These are phyloP conservation scores for Engystomops pustulosus DNA, from an alignment of 2,113 vertebrate species.

Conservation along the genomic window DNA sequence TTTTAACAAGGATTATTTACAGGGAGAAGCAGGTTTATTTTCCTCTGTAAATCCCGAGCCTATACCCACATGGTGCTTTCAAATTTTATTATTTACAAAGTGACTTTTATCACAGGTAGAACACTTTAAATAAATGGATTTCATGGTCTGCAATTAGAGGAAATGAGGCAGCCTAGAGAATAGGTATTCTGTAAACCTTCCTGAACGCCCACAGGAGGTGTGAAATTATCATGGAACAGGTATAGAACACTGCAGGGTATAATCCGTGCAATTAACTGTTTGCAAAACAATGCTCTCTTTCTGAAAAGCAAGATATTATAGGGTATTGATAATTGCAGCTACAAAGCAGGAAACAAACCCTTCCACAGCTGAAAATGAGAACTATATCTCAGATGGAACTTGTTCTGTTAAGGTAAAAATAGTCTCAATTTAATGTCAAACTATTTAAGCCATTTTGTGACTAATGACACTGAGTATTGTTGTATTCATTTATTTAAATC, in stretches of 20 bases:
- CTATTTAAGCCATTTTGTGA: no score
- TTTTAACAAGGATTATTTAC: constrained; percentile 56
- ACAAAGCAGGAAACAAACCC: neutral
- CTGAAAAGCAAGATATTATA: no score
- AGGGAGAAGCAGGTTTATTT: constrained; percentile 43
- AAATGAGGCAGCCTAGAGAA: constrained; percentile 42
- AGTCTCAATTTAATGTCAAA: no score
- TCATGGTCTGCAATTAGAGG: constrained; percentile 51
- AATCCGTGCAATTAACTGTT: constrained; percentile 37
- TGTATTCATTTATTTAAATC: no score
- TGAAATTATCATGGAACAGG: constrained; percentile 15
- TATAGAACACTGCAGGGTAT: constrained; percentile 44
- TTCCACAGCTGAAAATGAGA: neutral
- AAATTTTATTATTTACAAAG: constrained; percentile 54
- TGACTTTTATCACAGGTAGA: constrained; percentile 56
- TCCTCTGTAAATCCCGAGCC: constrained; percentile 41
- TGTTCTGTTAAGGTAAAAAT: no score
- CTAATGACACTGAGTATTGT: no score
- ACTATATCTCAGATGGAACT: no score
- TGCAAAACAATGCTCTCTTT: neutral
- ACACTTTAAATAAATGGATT: constrained; percentile 51
- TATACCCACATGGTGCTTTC: constrained; percentile 48
- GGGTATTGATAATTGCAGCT: neutral
- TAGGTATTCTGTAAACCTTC: constrained; percentile 36
- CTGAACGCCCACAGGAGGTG: constrained; percentile 26